phyloP scores from a whole-genome alignment of 2,888 invertebrate genomes.

The Nyleta sp. region DNA sequence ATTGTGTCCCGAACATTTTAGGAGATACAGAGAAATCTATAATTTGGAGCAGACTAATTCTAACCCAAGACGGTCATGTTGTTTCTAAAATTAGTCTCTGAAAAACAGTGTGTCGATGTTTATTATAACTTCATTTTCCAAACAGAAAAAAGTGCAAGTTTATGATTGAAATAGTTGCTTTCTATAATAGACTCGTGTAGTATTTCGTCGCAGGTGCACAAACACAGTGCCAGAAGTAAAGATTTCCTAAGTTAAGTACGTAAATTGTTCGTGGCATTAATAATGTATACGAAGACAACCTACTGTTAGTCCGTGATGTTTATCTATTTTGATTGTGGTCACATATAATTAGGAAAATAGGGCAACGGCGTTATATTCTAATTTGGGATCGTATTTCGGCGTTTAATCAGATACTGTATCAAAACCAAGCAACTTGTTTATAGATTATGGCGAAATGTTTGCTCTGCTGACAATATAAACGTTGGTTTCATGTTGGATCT shows the following conservation, averaged over 20 bases:
- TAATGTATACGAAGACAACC: constrained; percentile 32
- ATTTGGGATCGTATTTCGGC: constrained; percentile 48
- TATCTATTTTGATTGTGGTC: constrained; percentile 56
- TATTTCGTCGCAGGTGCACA: too few relatives aligned
- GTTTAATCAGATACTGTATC: constrained; percentile 47
- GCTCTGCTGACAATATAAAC: constrained; percentile 32
- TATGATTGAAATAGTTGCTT: too few relatives aligned
- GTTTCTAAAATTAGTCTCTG: constrained; percentile 19
- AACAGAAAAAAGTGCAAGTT: too few relatives aligned
- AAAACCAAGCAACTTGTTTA: constrained; percentile 29
- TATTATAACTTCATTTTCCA: too few relatives aligned
- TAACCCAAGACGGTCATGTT: constrained; percentile 23
- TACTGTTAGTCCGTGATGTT: constrained; percentile 39
- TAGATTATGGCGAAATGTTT: constrained; percentile 39
- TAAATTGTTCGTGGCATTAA: constrained; percentile 38
- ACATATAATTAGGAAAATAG: constrained; percentile 57
- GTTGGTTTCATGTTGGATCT: constrained; percentile 12
- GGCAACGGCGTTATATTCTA: constrained; percentile 53
- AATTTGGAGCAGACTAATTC: constrained; percentile 43
- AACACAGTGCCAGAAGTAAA: too few relatives aligned
- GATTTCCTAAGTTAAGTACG: constrained; percentile 21
- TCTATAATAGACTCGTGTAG: too few relatives aligned
- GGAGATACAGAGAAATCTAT: constrained; percentile 49
- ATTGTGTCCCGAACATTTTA: constrained; percentile 41
- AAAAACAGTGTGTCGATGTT: constrained; percentile 17